Evolutionary conservation across 1,140 invertebrate genomes (phyloP).

Genomic region (Elymnias hypermnestra): DNA sequence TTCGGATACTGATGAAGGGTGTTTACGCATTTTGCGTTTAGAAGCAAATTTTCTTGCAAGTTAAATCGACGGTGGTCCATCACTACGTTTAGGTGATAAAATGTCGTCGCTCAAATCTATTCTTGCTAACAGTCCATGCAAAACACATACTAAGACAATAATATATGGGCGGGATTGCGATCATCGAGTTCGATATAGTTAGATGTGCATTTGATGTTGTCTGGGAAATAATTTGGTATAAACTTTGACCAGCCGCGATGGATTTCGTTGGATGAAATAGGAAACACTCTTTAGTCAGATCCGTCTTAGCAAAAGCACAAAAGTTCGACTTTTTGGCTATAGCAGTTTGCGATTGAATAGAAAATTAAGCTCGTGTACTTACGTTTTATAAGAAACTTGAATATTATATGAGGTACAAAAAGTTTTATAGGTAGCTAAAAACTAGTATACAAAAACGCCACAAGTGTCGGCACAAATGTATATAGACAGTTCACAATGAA

Average conservation of each 20-base stretch:
- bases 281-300: conserved; percentile 23
- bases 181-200: conserved; percentile 54
- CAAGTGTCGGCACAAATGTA: conserved; percentile 54
- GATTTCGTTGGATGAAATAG: conserved; percentile 4
- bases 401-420: conserved; percentile 51
- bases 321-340: conserved; percentile 35
- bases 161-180: conserved; percentile 62
- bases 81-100: conserved; percentile 15
- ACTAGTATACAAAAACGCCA: conserved; percentile 64
- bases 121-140: conserved; percentile 50
- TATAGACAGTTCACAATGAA: conserved; percentile 39
- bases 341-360: conserved; percentile 56
- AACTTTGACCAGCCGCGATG: conserved; percentile 4
- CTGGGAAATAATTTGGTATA: conserved; percentile 3
- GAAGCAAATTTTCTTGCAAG: conserved; percentile 16
- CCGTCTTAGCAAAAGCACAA: conserved; percentile 45
- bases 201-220: conserved; percentile 4
- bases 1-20: conserved; percentile 23
- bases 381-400: conserved; percentile 38
- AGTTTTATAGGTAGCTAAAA: conserved; percentile 48
- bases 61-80: conserved; percentile 17
- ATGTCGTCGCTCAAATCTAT: conserved; percentile 19
- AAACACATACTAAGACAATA: conserved; percentile 43
- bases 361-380: conserved; percentile 62
- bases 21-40: conserved; percentile 18